Conservation (phyloP, 2,113 vertebrate genomes). For the Vombatus ursinus region DNA sequence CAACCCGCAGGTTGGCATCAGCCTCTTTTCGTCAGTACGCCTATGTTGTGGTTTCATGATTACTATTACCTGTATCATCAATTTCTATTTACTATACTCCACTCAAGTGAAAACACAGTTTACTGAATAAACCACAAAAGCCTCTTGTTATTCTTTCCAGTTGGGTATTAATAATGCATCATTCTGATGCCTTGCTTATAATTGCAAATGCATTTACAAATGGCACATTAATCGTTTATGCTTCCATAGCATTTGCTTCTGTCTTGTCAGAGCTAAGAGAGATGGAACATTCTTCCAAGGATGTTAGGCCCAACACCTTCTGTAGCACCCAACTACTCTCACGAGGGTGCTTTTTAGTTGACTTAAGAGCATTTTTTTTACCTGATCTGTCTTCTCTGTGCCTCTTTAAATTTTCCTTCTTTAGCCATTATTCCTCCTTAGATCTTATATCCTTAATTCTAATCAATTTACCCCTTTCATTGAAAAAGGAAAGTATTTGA, state of each 20-base stretch:
- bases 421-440: not conserved
- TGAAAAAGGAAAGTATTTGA: not conserved
- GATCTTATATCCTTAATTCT: not conserved
- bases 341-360: not conserved
- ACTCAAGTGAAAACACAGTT: conserved; percentile 75
- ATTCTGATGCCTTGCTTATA: conserved; percentile 49
- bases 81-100: conserved; percentile 70
- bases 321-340: accelerated
- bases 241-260: not conserved
- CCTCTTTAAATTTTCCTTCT: not conserved
- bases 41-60: conserved; percentile 69
- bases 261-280: not conserved
- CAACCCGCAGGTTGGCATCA: not conserved
- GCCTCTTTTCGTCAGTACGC: conserved; percentile 2
- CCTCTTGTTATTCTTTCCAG: conserved; percentile 66
- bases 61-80: conserved; percentile 67
- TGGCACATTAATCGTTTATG: conserved; percentile 66
- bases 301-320: not conserved
- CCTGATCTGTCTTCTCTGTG: not conserved
- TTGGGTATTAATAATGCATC: conserved; percentile 77
- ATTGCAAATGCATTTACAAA: conserved; percentile 69
- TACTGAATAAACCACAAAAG: conserved; percentile 78
- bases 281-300: not conserved
- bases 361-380: too few relatives aligned
- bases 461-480: not conserved